Base-by-base conservation (phyloP, 2,888 invertebrate species). In the Thera britannica region DNA sequence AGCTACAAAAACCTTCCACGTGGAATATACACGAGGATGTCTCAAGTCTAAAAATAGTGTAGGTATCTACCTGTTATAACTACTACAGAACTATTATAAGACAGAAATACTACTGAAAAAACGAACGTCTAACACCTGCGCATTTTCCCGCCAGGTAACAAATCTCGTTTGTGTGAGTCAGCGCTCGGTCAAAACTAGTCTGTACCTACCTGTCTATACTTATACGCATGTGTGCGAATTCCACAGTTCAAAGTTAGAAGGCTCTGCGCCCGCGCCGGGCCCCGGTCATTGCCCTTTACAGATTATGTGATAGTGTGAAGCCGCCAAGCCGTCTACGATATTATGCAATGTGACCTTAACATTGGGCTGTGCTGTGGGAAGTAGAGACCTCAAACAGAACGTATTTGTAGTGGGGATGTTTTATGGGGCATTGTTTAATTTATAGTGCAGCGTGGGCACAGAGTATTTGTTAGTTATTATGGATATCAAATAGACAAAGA, bases 311-410 rank as follows among this genome's bases (percentile, higher is more conserved):
- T 49, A 57, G 58, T 67, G 55, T 12, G 36, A 57, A 61, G 69
- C 88, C 92, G 93, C 93, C 93, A 92, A 85, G 93, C 93, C 90
- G 93, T 93, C 93, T 93, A 90, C 91, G 80, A 80, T 70, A 73
- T 90, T 91, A 90, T 88, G 86, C 90, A 91, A 92, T 79, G 75
- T 83, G 91, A 90, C 93, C 93, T 93, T 92, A 92, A 90, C 91
- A 89, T 89, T 91, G 85, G 86, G 81, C 79, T 49, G 68, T 69
- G 81, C 79, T 49, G 68, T 69, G 68, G 61, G 80, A 83, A 82
- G 83, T 78, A 79, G 79, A 59, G 48, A 67, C 67, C 58, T 67
- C 58, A 57, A 78, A 70, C 75, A 68, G 71, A 73, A 78, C 81
- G 80, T 81, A 82, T 80, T 78, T 75, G 76, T 68, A 64, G 58